phyloP scores from a whole-genome alignment of 2,113 vertebrate genomes.

The Acanthochromis polyacanthus region DNA sequence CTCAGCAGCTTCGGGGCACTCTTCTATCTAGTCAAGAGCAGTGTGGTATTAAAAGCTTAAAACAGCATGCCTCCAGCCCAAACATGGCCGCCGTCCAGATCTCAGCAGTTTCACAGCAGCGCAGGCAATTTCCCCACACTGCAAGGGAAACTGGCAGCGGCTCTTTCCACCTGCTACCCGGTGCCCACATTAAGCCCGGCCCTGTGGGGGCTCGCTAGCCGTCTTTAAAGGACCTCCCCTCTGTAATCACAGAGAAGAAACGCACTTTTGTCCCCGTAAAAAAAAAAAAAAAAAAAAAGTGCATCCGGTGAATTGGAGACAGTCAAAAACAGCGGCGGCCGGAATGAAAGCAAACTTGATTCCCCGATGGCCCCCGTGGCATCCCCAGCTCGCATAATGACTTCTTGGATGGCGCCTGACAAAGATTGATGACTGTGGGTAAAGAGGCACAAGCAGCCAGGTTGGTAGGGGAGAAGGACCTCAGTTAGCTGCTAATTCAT shows the following conservation, averaged over 20 bases:
- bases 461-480: conserved; percentile 75
- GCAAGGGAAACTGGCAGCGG: conserved; percentile 79
- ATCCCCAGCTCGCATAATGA: conserved; percentile 74
- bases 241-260: conserved; percentile 59
- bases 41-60: conserved; percentile 78
- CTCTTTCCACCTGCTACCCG: conserved; percentile 84
- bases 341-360: conserved; percentile 50
- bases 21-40: conserved; percentile 78
- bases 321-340: conserved; percentile 42
- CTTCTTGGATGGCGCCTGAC: conserved; percentile 79
- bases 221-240: conserved; percentile 35
- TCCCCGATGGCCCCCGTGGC: conserved; percentile 45
- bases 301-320: conserved; percentile 47
- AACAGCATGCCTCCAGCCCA: conserved; percentile 73
- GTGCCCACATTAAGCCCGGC: conserved; percentile 60
- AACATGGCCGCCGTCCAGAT: conserved; percentile 79
- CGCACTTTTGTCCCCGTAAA: conserved; percentile 41
- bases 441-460: conserved; percentile 68
- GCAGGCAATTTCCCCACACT: conserved; percentile 75
- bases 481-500: conserved; percentile 83
- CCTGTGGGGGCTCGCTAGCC: conserved; percentile 54
- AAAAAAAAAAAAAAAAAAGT: conserved; percentile 34
- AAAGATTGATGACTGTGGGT: conserved; percentile 85
- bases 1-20: conserved; percentile 58
- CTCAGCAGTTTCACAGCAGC: conserved; percentile 74